Base-by-base conservation (phyloP, 2,113 vertebrate genomes). In the Boulengeromyrus knoepffleri region DNA sequence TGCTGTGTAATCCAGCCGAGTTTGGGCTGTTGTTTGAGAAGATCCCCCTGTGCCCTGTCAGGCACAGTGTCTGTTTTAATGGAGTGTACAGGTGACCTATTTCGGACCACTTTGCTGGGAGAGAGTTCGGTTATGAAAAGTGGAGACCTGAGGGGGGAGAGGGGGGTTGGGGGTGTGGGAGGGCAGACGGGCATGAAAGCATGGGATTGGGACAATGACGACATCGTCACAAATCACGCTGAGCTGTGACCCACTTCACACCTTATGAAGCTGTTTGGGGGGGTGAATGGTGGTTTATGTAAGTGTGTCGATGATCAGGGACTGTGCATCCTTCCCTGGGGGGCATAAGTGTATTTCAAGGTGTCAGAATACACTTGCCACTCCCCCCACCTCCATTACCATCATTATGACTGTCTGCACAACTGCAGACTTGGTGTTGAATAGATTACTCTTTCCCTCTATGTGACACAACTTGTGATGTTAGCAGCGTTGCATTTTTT, bases 201-300 rank as follows among this genome's bases (percentile, higher is more conserved):
- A 52, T 62, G 31, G 86, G 50, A 85, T 53, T 42, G 46, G 70
- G 58, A 77, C 52, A 86, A 86, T 88, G 85, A 88, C 89, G 90
- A 89, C 89, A 88, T 91, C 86, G 90, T 90, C 89, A 88, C 87
- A 87, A 85, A 89, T 90, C 66, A 85, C 84, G 84, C 39, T 89
- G 83, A 91, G 89, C 89, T 85, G 52, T 89, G 92, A 90, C 89
- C 90, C 90, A 92, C 87, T 92, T 92, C 89, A 87, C 87, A 89
- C 87, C 53, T 90, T 77, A 85, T 89, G 87, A 90, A 90, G 88
- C 84, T 52, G 87, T 91, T 74, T 89, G 66, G 21, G 36, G 58
- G 66, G 58, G 58, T 62, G 58, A 24, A 10, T n/a, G 58, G 58
- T 66, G 58, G 58, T 88, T 86, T 70, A 49, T 90, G 89, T 89